Evolutionary conservation across 1,140 invertebrate genomes (phyloP), one percentile per base, ranked within the genome.

Genomic region (Nomia melanderi): DNA sequence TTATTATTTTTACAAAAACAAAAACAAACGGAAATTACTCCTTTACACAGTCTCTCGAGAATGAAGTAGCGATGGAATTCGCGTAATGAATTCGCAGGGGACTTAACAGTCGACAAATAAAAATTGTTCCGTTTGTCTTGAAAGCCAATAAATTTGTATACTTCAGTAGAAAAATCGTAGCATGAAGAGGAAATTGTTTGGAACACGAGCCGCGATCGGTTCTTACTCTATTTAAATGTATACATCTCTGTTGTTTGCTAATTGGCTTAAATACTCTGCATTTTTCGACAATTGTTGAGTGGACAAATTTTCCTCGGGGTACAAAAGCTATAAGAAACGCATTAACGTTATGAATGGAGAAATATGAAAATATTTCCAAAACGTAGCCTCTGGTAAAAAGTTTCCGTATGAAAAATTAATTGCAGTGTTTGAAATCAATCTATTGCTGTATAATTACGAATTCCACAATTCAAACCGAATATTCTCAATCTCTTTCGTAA

Each of bases 191-290:
- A 59, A 83, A 87, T 86, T 70, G 71, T 82, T 88, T 87, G 87
- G 86, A 91, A 91, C 91, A 90, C 88, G 87, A 89, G 86, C 87
- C 83, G 83, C 85, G 87, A 86, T 86, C 83, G 85, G 87, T 76
- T 83, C 88, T 92, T 92, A 92, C 79, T 69, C 89, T 92, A 92
- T 90, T 81, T 90, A 90, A 87, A 91, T 91, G 90, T 91, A 89
- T 91, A 91, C 88, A 89, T 89, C 88, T 92, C 85, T 90, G 88
- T 90, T 90, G 86, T 90, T 88, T 88, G 86, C 88, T 91, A 90
- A 91, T 92, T 91, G 88, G 89, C 88, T 90, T 91, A 92, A 90
- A 92, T 92, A 92, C 81, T 90, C 86, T 87, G 87, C 87, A 89
- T 91, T 88, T 90, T 87, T 86, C 88, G 86, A 91, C 89, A 91